Percentiles rank a stretch among this genome's conserved stretches.
phyloP scores from a whole-genome alignment of 1,140 invertebrate genomes.

The Drosophila kohkoa region DNA sequence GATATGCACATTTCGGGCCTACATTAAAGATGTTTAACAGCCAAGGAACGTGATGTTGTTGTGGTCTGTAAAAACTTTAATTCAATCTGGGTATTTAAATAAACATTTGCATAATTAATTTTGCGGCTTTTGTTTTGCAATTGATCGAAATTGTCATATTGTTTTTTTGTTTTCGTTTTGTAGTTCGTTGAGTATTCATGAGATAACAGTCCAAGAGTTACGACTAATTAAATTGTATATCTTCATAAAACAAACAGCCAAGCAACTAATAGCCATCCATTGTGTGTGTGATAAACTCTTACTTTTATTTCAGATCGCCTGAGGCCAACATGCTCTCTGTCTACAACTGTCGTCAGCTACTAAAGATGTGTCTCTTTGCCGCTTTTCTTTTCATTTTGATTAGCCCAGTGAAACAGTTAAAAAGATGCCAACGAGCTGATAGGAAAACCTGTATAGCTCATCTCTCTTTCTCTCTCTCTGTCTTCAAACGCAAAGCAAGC shows the following conservation, averaged over 20 bases:
- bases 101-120: conserved; percentile 65
- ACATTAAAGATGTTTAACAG: neutral
- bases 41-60: conserved; percentile 2
- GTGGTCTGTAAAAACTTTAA: conserved; percentile 13
- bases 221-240: conserved; percentile 72
- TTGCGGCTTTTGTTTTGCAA: conserved; percentile 47
- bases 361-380: neutral
- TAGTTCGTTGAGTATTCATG: conserved; percentile 54
- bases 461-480: too few species aligned
- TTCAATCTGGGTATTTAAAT: conserved; percentile 20
- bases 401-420: conserved; percentile 40
- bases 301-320: conserved; percentile 50
- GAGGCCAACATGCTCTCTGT: conserved; percentile 4
- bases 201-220: conserved; percentile 65
- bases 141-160: conserved; percentile 60
- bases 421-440: conserved; percentile 6
- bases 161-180: conserved; percentile 15
- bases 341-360: neutral
- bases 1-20: conserved; percentile 7
- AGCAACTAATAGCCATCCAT: conserved; percentile 56
- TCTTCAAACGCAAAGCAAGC: neutral
- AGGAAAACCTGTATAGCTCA: conserved; percentile 23
- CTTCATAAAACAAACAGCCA: conserved; percentile 52
- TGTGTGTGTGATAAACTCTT: conserved; percentile 64
- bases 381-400: conserved; percentile 46